phyloP scores from a whole-genome alignment of 2,797 vertebrate genomes.

The Spondyliosoma cantharus region DNA sequence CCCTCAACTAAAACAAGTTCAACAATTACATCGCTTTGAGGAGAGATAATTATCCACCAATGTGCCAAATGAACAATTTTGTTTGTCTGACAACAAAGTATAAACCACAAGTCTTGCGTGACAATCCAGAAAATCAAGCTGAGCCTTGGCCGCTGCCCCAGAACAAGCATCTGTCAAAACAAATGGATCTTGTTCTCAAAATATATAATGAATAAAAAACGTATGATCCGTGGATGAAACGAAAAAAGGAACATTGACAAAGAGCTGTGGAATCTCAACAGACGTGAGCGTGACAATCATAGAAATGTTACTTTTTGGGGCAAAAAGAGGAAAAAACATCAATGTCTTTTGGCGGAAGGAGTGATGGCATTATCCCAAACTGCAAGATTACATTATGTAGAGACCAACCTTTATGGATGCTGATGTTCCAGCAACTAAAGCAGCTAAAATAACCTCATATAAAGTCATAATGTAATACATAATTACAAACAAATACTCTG shows the following conservation, averaged over 20 bases:
- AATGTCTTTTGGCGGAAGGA: slow-evolving; percentile 57
- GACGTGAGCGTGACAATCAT: slow-evolving; percentile 64
- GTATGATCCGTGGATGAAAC: slow-evolving; percentile 75
- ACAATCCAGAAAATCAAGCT: slow-evolving; percentile 85
- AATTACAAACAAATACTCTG: not conserved
- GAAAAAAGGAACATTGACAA: slow-evolving; percentile 58
- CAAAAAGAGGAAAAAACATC: slow-evolving; percentile 20
- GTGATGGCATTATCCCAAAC: slow-evolving; percentile 55
- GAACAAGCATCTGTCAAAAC: slow-evolving; percentile 88
- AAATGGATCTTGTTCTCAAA: slow-evolving; percentile 82
- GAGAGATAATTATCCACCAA: slow-evolving; percentile 79
- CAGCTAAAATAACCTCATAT: not conserved
- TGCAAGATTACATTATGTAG: slow-evolving; percentile 42
- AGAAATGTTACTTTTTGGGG: slow-evolving; percentile 40
- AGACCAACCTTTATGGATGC: slow-evolving; percentile 30
- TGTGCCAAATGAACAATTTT: slow-evolving; percentile 84
- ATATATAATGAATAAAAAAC: slow-evolving; percentile 76
- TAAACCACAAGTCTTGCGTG: slow-evolving; percentile 81
- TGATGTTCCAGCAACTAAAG: slow-evolving; percentile 16
- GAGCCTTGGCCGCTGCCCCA: slow-evolving; percentile 85
- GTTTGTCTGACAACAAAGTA: slow-evolving; percentile 85
- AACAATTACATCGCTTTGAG: slow-evolving; percentile 74
- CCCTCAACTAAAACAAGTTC: slow-evolving; percentile 59
- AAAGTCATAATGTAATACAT: not conserved
- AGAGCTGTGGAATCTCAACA: slow-evolving; percentile 70